A percentile compares a stretch with the other conserved stretches of the same genome.
These are phyloP conservation scores for Lordiphosa stackelbergi DNA, from an alignment of 1,140 invertebrate genomes.

Conservation along the genomic window DNA sequence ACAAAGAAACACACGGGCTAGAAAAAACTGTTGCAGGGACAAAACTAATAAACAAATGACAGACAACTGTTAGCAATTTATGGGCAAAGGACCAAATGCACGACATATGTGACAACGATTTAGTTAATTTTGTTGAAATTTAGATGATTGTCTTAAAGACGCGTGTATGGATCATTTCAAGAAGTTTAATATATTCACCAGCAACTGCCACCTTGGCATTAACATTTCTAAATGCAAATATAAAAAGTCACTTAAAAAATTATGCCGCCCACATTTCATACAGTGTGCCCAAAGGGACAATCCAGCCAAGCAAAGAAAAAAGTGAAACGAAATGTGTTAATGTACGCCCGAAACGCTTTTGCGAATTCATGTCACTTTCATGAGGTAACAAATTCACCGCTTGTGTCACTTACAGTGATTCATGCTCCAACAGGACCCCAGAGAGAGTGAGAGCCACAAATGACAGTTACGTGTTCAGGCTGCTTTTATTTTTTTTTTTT, in stretches of 20 bases:
- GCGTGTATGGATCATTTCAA: no score
- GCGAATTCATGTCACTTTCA: slow-evolving; percentile 68
- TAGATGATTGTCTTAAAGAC: no score
- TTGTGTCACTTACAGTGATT: slow-evolving; percentile 61
- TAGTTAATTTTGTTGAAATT: slow-evolving; percentile 28
- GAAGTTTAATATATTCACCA: slow-evolving; percentile 40
- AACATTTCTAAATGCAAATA: slow-evolving; percentile 64
- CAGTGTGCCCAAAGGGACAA: slow-evolving; percentile 20
- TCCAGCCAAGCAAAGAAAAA: slow-evolving; percentile 19
- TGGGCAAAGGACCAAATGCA: slow-evolving; percentile 18
- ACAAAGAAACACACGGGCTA: not conserved
- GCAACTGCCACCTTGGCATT: slow-evolving; percentile 45
- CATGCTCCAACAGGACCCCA: slow-evolving; percentile 15
- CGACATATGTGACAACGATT: slow-evolving; percentile 21
- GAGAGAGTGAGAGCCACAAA: slow-evolving; percentile 33
- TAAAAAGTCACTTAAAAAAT: slow-evolving; percentile 70
- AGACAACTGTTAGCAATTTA: slow-evolving; percentile 40
- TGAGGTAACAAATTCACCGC: slow-evolving; percentile 60
- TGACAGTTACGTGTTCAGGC: slow-evolving; percentile 55
- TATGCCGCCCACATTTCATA: slow-evolving; percentile 44
- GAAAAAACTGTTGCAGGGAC: slow-evolving; percentile 64
- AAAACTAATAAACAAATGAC: slow-evolving; percentile 68
- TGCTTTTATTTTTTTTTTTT: not conserved
- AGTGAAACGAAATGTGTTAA: slow-evolving; percentile 55
- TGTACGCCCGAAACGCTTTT: slow-evolving; percentile 59